These are phyloP conservation scores for Habroteleia sp. DNA, from an alignment of 2,888 invertebrate genomes.

Conservation along the genomic window DNA sequence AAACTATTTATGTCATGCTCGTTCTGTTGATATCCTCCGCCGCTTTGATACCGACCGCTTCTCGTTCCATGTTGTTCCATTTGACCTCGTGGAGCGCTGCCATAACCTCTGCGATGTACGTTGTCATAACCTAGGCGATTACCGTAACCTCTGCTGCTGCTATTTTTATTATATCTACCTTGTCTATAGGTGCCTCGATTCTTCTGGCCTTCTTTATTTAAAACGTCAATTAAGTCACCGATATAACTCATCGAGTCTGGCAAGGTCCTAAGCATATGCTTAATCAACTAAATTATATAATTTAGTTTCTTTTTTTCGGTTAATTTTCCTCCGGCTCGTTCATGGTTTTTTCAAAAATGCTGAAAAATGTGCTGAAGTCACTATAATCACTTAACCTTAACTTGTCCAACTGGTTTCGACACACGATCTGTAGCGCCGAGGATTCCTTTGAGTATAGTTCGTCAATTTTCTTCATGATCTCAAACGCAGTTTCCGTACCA, in stretches of 20 bases:
- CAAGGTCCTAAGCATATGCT: constrained; percentile 19
- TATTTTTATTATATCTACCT: no score
- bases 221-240: constrained; percentile 34
- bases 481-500: constrained; percentile 58
- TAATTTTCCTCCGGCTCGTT: constrained; percentile 44
- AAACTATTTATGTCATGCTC: not conserved
- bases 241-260: constrained; percentile 20
- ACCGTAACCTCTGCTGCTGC: constrained; percentile 2
- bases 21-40: constrained; percentile 12
- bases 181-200: constrained; percentile 3
- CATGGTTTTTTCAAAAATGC: constrained; percentile 48
- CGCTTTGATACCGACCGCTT: constrained; percentile 7
- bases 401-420: constrained; percentile 66
- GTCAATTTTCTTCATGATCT: constrained; percentile 67
- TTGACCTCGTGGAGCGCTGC: no score
- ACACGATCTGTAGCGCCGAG: constrained; percentile 66
- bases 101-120: not conserved
- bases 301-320: constrained; percentile 15
- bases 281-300: no score
- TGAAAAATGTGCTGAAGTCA: constrained; percentile 23
- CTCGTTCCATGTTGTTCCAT: not conserved
- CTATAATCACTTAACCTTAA: constrained; percentile 56
- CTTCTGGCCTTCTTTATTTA: constrained; percentile 65
- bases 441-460: constrained; percentile 64
- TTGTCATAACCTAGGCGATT: not conserved